Evolutionary conservation across 2,888 invertebrate species (phyloP), one percentile per base, ranked within the genome.

Genomic region (Embidobia sp.): DNA sequence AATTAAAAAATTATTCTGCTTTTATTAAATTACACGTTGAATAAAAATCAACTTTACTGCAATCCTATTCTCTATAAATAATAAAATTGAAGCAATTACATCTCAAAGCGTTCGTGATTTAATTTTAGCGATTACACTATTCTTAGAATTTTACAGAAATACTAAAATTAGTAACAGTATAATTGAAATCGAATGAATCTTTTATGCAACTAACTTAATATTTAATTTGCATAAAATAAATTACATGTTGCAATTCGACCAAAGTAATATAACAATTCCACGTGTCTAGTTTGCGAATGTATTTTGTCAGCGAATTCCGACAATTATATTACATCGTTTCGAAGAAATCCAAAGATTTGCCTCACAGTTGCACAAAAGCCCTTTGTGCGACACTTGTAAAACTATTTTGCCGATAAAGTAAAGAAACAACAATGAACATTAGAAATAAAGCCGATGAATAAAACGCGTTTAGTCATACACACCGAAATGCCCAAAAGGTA

Each of bases 331-430:
- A 53, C 51, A 16, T 6, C 51, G 6, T 13, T 3, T 3, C 10
- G 42, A 57, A 42, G 42, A 42, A 42, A 10, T 37, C 11, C n/a
- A 18, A 26, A 57, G 11, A 57, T 57, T 53, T 18, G 37, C 15
- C 27, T n/a, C n/a, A n/a, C n/a, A 31, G 11, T 33, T 19, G 11
- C 42, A 29, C 33, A 46, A 44, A 33, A 59, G 29, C 37, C 13
- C 26, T 55, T 40, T 33, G 29, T 40, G 19, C 13, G 13, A 7
- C 8, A 51, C 8, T 48, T 48, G 48, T 51, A 19, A 51, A 51
- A 35, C 22, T 33, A 35, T 22, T n/a, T 37, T 8, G 15, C n/a
- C 10, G 27, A 15, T 8, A 27, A 40, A 22, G 6, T 35, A 26
- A 35, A 8, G 18, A 51, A 13, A 6, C 16, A 16, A 16, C 35